Evolutionary conservation across 2,888 invertebrate genomes (phyloP).

Genomic region (Andrena hattorfiana): DNA sequence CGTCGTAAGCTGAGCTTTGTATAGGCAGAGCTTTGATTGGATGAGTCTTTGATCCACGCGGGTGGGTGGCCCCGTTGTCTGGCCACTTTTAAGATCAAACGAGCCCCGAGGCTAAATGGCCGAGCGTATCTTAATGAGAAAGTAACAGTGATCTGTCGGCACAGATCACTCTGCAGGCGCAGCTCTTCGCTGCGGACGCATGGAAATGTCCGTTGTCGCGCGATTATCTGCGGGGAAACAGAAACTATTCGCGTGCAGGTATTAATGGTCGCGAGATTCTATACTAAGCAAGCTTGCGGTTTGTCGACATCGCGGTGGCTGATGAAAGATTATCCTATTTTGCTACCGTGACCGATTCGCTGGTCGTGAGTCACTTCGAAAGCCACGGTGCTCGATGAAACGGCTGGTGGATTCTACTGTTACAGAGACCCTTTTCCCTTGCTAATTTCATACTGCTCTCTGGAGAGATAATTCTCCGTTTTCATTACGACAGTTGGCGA

Average conservation of each 20-base stretch:
- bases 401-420: too few relatives aligned
- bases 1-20: neutral
- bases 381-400: neutral
- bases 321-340: constrained; percentile 51
- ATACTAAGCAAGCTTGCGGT: constrained; percentile 41
- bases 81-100: neutral
- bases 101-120: neutral
- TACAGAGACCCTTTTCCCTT: neutral
- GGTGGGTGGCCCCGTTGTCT: neutral
- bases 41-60: neutral
- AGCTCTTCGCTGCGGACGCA: neutral
- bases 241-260: constrained; percentile 18
- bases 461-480: neutral
- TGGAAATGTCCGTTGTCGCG: constrained; percentile 21
- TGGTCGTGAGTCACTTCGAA: neutral
- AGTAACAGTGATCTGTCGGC: neutral
- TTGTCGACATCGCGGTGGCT: constrained; percentile 31
- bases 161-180: neutral
- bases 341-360: constrained; percentile 37
- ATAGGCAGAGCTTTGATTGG: neutral
- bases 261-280: constrained; percentile 9
- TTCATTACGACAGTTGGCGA: neutral
- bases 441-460: too few relatives aligned
- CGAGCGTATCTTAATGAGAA: neutral
- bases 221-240: constrained; percentile 32